These are phyloP conservation scores for Asobara japonica DNA, from an alignment of 1,140 invertebrate genomes.

Conservation along the genomic window DNA sequence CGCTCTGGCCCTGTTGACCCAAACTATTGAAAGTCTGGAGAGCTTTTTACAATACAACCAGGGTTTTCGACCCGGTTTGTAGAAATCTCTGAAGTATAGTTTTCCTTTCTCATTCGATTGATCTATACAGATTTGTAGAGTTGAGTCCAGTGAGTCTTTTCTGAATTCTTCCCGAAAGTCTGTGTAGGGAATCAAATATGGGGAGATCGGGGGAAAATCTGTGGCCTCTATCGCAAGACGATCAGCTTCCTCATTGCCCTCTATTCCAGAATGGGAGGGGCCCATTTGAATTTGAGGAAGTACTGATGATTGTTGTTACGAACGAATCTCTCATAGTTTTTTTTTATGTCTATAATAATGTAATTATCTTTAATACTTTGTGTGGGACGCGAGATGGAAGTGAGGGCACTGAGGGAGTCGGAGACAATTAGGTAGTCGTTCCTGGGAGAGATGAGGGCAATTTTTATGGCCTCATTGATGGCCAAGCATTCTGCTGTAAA, in stretches of 20 bases:
- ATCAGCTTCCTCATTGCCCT: slow-evolving; percentile 8
- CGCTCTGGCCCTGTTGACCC: neutral
- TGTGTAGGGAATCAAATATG: neutral
- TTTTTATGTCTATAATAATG: slow-evolving; percentile 9
- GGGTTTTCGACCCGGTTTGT: neutral
- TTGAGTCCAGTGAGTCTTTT: neutral
- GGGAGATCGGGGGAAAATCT: neutral
- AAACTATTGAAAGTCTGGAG: neutral
- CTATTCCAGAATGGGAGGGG: neutral
- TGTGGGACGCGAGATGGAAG: neutral
- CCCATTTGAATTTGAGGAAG: neutral
- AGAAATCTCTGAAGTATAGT: neutral
- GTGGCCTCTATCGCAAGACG: neutral
- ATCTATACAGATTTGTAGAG: neutral
- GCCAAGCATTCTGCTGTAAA: neutral
- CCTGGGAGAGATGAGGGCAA: no score
- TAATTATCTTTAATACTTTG: neutral
- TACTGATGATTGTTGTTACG: neutral
- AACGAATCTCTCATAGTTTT: neutral
- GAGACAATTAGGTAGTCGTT: neutral
- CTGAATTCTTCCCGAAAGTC: neutral
- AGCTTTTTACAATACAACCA: neutral
- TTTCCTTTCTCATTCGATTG: neutral
- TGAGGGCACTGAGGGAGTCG: neutral
- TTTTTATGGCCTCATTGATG: neutral